Evolutionary conservation across 2,797 vertebrate genomes (phyloP).

Genomic region (Chromobotia macracanthus): DNA sequence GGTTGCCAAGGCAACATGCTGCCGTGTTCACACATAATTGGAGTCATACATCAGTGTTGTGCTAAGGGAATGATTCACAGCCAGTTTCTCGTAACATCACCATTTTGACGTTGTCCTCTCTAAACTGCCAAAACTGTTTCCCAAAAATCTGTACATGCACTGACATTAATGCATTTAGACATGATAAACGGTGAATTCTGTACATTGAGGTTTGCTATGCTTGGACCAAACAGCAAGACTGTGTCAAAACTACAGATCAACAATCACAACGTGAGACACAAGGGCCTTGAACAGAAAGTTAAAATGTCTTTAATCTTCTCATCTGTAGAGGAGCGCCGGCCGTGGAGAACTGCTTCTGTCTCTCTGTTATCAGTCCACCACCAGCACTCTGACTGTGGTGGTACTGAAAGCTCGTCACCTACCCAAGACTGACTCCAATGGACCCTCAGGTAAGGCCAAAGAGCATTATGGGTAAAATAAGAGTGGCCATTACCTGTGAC

Average conservation of each 20-base stretch:
- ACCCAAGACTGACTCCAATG: conserved; percentile 89
- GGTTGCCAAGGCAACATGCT: conserved; percentile 53
- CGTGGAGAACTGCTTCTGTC: conserved; percentile 93
- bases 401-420: conserved; percentile 97
- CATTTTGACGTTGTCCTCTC: background rate
- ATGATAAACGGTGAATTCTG: background rate
- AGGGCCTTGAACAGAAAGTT: background rate
- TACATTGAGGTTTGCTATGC: background rate
- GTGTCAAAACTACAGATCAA: background rate
- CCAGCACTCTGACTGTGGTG: conserved; percentile 94
- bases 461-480: background rate
- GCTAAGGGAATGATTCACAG: conserved; percentile 42
- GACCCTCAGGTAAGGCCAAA: conserved; percentile 86
- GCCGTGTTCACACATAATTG: conserved; percentile 44
- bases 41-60: conserved; percentile 36
- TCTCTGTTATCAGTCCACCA: conserved; percentile 96
- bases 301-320: conserved; percentile 37
- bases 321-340: conserved; percentile 86
- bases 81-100: conserved; percentile 18
- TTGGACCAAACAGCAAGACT: background rate
- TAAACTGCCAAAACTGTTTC: background rate
- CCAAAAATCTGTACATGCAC: background rate
- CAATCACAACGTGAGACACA: background rate
- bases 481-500: background rate
- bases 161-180: background rate